Evolutionary conservation across 2,888 invertebrate genomes (phyloP).

Genomic region (Andricus quercusramuli): DNA sequence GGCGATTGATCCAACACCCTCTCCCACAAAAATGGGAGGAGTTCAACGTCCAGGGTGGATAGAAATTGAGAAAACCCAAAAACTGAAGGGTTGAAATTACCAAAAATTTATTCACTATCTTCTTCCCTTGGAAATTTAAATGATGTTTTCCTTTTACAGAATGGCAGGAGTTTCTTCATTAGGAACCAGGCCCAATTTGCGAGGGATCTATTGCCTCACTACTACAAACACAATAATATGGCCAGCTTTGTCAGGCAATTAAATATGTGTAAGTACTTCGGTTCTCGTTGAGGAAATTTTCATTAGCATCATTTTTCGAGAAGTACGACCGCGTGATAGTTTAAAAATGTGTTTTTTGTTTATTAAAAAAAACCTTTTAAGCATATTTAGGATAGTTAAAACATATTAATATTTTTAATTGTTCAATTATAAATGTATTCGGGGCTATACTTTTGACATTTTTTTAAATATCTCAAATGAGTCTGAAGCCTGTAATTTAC

Average conservation of each 20-base stretch:
- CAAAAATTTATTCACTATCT: no score
- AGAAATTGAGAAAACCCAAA: not conserved
- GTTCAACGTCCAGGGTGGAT: not conserved
- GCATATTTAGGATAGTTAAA: not conserved
- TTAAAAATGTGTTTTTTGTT: not conserved
- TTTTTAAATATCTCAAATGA: slow-evolving; percentile 19
- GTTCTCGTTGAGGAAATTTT: not conserved
- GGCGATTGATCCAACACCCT: not conserved
- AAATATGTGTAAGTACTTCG: slow-evolving; percentile 94
- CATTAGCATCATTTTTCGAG: not conserved
- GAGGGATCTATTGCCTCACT: slow-evolving; percentile 93
- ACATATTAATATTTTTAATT: not conserved
- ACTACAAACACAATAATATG: slow-evolving; percentile 99
- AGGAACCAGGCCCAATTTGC: slow-evolving; percentile 96
- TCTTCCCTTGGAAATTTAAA: not conserved
- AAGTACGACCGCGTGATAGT: not conserved
- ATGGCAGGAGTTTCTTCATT: slow-evolving; percentile 96
- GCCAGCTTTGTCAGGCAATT: slow-evolving; percentile 98
- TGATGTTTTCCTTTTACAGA: slow-evolving; percentile 80
- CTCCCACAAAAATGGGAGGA: not conserved
- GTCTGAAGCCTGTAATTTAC: not conserved
- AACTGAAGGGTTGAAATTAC: no score
- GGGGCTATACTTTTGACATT: not conserved
- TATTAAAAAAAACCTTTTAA: not conserved
- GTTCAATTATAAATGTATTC: not conserved